A percentile compares a stretch with the other conserved stretches of the same genome.
These are phyloP conservation scores for Chlamydotis undulata DNA, from an alignment of 2,113 vertebrate species.

Conservation along the genomic window DNA sequence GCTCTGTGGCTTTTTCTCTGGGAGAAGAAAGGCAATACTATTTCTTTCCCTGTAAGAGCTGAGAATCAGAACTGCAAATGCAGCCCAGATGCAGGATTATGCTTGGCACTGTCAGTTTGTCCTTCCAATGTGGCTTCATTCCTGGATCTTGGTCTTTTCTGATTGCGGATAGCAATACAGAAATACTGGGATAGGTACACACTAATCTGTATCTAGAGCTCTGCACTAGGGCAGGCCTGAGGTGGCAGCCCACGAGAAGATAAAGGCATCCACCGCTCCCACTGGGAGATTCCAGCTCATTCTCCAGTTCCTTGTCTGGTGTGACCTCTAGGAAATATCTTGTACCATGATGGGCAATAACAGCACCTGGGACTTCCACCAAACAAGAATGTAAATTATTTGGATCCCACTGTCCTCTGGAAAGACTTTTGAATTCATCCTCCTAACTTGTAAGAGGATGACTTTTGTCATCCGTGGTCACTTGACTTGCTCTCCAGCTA, in stretches of 20 bases:
- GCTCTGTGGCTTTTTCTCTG: background rate
- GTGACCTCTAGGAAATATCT: background rate
- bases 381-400: background rate
- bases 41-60: background rate
- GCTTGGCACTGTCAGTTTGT: background rate
- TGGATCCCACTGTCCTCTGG: background rate
- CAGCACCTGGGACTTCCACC: background rate
- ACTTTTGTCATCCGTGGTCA: background rate
- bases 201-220: background rate
- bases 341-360: background rate
- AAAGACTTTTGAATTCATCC: background rate
- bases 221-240: background rate
- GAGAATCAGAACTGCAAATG: background rate
- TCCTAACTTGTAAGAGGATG: background rate
- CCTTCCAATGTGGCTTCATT: background rate
- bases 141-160: background rate
- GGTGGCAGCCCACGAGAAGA: background rate
- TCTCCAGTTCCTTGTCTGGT: background rate
- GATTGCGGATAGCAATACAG: background rate
- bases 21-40: background rate
- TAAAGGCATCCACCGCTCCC: background rate
- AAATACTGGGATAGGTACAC: background rate
- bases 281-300: background rate
- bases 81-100: background rate
- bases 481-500: background rate